phyloP scores from a whole-genome alignment of 1,140 invertebrate genomes.

The Musca vetustissima region DNA sequence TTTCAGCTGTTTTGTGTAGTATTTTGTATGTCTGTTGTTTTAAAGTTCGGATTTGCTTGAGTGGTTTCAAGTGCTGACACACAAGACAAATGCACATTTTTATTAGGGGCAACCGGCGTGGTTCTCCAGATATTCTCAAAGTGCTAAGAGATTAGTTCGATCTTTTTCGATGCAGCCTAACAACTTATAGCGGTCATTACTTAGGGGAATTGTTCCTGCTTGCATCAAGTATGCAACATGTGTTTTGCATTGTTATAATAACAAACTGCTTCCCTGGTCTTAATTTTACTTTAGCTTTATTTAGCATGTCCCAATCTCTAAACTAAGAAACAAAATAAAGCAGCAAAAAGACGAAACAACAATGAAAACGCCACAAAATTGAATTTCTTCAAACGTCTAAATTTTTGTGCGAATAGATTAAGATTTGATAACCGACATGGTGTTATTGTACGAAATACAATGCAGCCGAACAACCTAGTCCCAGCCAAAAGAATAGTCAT shows the following conservation, averaged over 20 bases:
- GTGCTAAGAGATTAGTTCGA: too few relatives aligned
- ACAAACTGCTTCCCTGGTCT: constrained; percentile 6
- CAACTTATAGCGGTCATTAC: too few relatives aligned
- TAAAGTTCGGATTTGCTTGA: constrained; percentile 21
- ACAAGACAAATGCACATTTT: not conserved
- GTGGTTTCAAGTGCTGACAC: constrained; percentile 21
- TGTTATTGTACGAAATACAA: too few relatives aligned
- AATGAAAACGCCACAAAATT: constrained; percentile 7
- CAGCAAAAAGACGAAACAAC: not conserved
- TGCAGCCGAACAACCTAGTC: too few relatives aligned
- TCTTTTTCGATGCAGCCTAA: too few relatives aligned
- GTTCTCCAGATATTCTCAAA: too few relatives aligned
- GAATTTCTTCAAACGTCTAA: constrained; percentile 19
- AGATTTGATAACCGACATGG: constrained; percentile 8
- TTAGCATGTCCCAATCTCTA: not conserved
- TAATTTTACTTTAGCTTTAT: constrained; percentile 7
- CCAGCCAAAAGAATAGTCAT: too few relatives aligned
- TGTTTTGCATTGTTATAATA: constrained; percentile 19
- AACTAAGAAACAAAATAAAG: not conserved
- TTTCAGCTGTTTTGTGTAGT: not conserved
- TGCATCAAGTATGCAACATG: constrained; percentile 3
- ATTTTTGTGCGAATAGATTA: constrained; percentile 20
- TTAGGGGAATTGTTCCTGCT: not conserved
- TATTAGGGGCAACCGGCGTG: not conserved
- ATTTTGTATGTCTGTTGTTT: constrained; percentile 16